Conservation (phyloP, 2,888 invertebrate species). For the Conops quadrifasciatus region DNA sequence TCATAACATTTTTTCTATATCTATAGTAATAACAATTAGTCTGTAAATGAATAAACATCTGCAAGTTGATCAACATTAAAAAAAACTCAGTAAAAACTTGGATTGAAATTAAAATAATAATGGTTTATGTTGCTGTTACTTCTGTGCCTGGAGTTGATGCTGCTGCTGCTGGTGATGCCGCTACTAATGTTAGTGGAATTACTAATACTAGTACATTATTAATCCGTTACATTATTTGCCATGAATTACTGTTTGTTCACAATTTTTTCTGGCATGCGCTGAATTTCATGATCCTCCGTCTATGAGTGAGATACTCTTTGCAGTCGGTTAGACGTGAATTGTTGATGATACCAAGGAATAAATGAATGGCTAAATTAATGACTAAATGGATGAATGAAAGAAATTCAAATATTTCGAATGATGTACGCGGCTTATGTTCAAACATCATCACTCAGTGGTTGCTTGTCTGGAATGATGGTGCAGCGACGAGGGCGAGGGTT, state of each 20-base stretch:
- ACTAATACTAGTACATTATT: not conserved
- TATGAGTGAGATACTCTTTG: not conserved
- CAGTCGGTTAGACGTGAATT: not conserved
- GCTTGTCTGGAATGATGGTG: no score
- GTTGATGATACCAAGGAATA: not conserved
- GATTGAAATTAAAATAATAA: no score
- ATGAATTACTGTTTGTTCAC: constrained; percentile 15
- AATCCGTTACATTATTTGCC: constrained; percentile 6
- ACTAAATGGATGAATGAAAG: not conserved
- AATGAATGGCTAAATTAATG: not conserved
- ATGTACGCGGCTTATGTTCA: no score
- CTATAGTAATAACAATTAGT: no score
- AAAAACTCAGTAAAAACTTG: no score
- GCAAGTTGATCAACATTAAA: no score
- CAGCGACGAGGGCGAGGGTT: no score
- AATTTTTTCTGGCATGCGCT: not conserved
- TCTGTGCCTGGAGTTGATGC: not conserved
- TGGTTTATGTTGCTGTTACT: not conserved
- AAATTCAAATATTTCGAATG: no score
- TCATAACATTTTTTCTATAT: no score
- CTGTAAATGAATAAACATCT: no score
- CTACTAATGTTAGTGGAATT: not conserved
- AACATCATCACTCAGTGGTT: no score
- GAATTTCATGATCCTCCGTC: no score
- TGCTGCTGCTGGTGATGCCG: not conserved